These are phyloP conservation scores for Drosophila macrospina DNA, from an alignment of 2,888 invertebrate genomes.

Conservation along the genomic window DNA sequence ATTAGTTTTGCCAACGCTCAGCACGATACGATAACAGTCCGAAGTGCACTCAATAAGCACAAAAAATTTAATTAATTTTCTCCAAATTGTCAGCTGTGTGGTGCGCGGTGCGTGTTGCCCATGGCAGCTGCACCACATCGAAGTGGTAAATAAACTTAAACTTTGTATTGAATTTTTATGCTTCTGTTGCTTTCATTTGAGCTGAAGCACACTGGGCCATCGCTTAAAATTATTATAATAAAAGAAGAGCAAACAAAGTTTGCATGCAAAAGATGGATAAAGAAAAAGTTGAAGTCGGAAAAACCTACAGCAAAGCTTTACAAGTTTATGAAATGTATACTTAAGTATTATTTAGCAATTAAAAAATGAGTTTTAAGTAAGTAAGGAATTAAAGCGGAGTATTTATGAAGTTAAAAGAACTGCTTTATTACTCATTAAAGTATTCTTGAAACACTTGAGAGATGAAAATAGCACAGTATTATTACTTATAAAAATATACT, in stretches of 20 bases:
- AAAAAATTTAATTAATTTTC: slow-evolving; percentile 64
- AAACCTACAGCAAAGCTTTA: too few relatives aligned
- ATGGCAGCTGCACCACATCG: slow-evolving; percentile 3
- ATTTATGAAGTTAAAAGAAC: too few relatives aligned
- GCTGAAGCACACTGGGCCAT: neutral
- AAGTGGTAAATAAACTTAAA: slow-evolving; percentile 33
- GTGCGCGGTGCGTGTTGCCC: neutral
- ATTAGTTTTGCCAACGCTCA: slow-evolving; percentile 43
- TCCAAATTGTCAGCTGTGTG: slow-evolving; percentile 20
- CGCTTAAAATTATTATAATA: neutral
- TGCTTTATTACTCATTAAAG: too few relatives aligned
- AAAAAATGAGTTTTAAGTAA: too few relatives aligned
- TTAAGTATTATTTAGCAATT: too few relatives aligned
- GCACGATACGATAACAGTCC: slow-evolving; percentile 11
- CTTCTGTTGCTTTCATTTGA: slow-evolving; percentile 3
- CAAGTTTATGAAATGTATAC: too few relatives aligned
- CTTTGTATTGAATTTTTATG: slow-evolving; percentile 7
- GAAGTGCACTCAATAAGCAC: slow-evolving; percentile 45
- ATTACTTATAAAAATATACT: too few relatives aligned
- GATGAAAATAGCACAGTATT: too few relatives aligned
- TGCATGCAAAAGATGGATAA: neutral
- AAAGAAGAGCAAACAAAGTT: neutral
- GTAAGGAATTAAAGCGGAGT: too few relatives aligned
- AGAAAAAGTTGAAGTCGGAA: too few relatives aligned
- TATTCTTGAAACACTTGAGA: too few relatives aligned